Base-by-base conservation (phyloP, 2,888 invertebrate species). In the Leucania comma region DNA sequence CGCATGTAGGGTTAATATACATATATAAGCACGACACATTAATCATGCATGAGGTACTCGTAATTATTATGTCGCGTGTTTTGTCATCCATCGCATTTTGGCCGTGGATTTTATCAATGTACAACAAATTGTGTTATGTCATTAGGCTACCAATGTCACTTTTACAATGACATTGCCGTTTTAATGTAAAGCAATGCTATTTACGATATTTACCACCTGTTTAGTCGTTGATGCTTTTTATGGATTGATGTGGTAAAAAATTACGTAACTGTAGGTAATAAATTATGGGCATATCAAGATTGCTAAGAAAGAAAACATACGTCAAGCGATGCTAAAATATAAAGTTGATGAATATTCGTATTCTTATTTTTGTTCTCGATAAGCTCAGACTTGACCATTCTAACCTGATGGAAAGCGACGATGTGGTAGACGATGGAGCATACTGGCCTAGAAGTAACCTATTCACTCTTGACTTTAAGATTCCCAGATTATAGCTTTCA, bases 11-110 rank as follows among this genome's bases (percentile, higher is more conserved):
- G 81, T 81, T 77, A 78, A 82, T 57, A 85, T 82, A 64, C 81
- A 80, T 57, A 84, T 83, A 64, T 81, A 80, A 72, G 75, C 80
- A 82, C 76, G 75, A 81, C 64, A 81, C 75, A 83, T 83, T 71
- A 89, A 90, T 92, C 91, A 90, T 90, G 83, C 88, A 91, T 87
- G 88, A 85, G 89, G 87, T 86, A 85, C 85, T 86, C 90, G 82
- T 93, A 93, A 94, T 93, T 93, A 91, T 91, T 82, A 87, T 89
- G 86, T 94, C 88, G 94, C 93, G 94, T 93, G 93, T 89, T 89
- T 89, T 91, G 90, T 92, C 91, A 92, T 92, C 87, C 89, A 88
- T 89, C 87, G 89, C 89, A 86, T 90, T 92, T 89, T 65, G 83
- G 81, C 81, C 85, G 87, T 87, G 90, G 91, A 91, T 91, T 89